A percentile compares a stretch with the other conserved stretches of the same genome.
Evolutionary conservation across 2,113 vertebrate genomes (phyloP).

Genomic region (Tetraodon nigroviridis): DNA sequence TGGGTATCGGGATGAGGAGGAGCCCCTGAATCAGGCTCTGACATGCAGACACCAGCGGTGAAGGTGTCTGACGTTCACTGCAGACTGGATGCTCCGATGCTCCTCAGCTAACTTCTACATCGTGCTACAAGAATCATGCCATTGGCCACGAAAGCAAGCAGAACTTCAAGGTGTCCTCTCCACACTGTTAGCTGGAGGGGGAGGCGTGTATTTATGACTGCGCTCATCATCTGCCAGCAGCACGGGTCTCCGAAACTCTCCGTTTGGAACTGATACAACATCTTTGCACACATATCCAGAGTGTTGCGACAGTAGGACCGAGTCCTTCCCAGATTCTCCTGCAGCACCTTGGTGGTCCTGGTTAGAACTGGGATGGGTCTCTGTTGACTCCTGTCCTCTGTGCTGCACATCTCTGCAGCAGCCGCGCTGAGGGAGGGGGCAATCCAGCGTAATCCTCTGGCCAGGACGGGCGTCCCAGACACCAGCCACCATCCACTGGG

Average conservation of each 20-base stretch:
- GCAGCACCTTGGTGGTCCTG: slow-evolving; percentile 1
- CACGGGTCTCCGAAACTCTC: neutral
- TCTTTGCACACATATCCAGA: too few species aligned
- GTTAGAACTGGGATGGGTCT: slow-evolving; percentile 29
- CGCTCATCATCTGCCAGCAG: neutral
- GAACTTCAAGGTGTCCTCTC: slow-evolving; percentile 62
- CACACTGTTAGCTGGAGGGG: slow-evolving; percentile 53
- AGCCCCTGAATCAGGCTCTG: neutral
- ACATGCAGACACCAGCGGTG: slow-evolving; percentile 7
- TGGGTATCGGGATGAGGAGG: slow-evolving; percentile 22
- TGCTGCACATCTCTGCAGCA: slow-evolving; percentile 59
- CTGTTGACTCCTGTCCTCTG: slow-evolving; percentile 24
- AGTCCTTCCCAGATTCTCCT: slow-evolving; percentile 1
- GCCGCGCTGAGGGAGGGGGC: slow-evolving; percentile 26
- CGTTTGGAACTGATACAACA: too few species aligned
- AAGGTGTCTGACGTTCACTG: too few species aligned
- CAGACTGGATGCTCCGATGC: too few species aligned
- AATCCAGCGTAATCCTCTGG: slow-evolving; percentile 59
- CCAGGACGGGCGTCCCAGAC: slow-evolving; percentile 58
- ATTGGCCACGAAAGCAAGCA: slow-evolving; percentile 37
- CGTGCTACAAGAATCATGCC: neutral
- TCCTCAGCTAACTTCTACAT: neutral
- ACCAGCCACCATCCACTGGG: slow-evolving; percentile 53
- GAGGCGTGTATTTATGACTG: slow-evolving; percentile 12
- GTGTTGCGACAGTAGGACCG: neutral